Percentiles rank a stretch among this genome's conserved stretches.
Conservation (phyloP, 2,888 invertebrate species). For the Drosophila austrosaltans region DNA sequence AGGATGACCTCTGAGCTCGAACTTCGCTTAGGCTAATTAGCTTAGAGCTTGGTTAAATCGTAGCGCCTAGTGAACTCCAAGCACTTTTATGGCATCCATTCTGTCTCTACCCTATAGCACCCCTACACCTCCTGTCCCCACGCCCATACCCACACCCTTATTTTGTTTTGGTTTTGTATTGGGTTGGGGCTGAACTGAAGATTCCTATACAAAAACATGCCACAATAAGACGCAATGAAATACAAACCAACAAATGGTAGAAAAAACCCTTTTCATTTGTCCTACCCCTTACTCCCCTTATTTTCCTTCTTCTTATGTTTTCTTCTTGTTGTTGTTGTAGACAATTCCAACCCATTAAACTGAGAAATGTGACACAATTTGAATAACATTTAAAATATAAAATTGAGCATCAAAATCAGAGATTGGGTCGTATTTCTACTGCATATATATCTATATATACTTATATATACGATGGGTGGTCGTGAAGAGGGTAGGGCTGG, state of each 20-base stretch:
- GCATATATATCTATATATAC: no score
- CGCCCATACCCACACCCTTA: no score
- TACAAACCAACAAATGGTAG: slow-evolving; percentile 1
- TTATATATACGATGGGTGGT: no score
- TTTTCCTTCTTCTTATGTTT: background rate
- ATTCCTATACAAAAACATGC: slow-evolving; percentile 47
- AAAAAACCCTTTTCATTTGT: slow-evolving; percentile 30
- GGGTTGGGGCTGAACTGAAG: no score
- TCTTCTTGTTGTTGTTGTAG: slow-evolving; percentile 6
- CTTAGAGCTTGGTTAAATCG: slow-evolving; percentile 70
- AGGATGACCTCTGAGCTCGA: slow-evolving; percentile 62
- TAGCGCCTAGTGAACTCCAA: slow-evolving; percentile 56
- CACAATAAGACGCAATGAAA: slow-evolving; percentile 35
- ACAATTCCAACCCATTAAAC: slow-evolving; percentile 77
- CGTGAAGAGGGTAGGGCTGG: no score
- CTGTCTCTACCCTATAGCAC: background rate
- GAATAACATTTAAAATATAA: slow-evolving; percentile 78
- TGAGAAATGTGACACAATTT: slow-evolving; percentile 78
- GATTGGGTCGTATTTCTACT: slow-evolving; percentile 13
- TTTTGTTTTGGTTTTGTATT: no score
- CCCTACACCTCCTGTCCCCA: no score
- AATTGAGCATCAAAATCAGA: slow-evolving; percentile 74
- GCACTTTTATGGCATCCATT: slow-evolving; percentile 69
- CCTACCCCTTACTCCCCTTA: background rate
- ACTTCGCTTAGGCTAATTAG: slow-evolving; percentile 64